phyloP scores from a whole-genome alignment of 2,797 vertebrate species.

The Argyrosomus regius region DNA sequence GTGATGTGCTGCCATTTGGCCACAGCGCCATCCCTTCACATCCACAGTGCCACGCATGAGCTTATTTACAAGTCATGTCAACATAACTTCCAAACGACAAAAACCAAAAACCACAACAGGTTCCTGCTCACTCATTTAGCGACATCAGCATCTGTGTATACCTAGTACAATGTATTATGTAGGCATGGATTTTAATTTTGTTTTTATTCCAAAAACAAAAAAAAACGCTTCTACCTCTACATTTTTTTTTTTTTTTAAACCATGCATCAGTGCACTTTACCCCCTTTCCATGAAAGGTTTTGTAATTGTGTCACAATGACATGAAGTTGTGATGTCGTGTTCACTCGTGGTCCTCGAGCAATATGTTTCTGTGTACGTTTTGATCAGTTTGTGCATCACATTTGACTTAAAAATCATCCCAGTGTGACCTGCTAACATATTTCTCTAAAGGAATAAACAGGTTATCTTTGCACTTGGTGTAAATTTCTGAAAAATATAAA shows the following conservation, averaged over 20 bases:
- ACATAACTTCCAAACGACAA: constrained; percentile 28
- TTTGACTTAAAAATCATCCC: constrained; percentile 6
- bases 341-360: constrained; percentile 41
- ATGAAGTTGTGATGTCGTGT: constrained; percentile 57
- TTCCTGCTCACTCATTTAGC: constrained; percentile 35
- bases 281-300: constrained; percentile 82
- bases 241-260: constrained; percentile 37
- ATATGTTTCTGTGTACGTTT: constrained; percentile 15
- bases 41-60: constrained; percentile 62
- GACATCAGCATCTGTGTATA: constrained; percentile 40
- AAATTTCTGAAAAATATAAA: constrained; percentile 20
- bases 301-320: constrained; percentile 78
- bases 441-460: constrained; percentile 12
- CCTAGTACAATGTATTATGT: constrained; percentile 33
- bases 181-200: constrained; percentile 33
- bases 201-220: constrained; percentile 19
- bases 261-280: constrained; percentile 56
- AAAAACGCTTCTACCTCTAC: constrained; percentile 78
- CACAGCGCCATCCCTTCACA: constrained; percentile 21
- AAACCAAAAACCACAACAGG: constrained; percentile 57
- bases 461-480: constrained; percentile 53
- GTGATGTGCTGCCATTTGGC: constrained; percentile 39
- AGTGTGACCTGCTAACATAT: constrained; percentile 35
- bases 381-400: constrained; percentile 17
- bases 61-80: constrained; percentile 45